Evolutionary conservation across 2,888 invertebrate species (phyloP), one percentile per base, ranked within the genome.

Genomic region (Liodrosophila aerea): DNA sequence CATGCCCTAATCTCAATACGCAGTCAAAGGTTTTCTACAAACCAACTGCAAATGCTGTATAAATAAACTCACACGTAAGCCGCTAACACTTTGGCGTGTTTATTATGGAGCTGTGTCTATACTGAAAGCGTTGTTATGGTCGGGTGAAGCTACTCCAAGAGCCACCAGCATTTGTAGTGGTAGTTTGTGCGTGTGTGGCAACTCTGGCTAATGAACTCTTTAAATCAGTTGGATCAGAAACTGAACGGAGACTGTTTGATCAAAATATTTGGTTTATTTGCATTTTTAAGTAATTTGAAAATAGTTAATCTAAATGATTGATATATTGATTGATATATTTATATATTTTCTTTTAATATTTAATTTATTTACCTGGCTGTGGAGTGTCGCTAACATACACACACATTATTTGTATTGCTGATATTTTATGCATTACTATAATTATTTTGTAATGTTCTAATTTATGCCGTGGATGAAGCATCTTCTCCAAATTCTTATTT

Each of bases 1-100:
- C 81, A 75, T 83, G 77, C 71, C 81, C 73, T 76, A 87, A 87
- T 86, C 81, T 78, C 73, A 70, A 74, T 69, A 68, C 74, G 67
- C 74, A 87, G 73, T 84, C 74, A 85, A 85, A 81, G 85, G 78
- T 81, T 84, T 70, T 63, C 68, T 39, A 64, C 61, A 50, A 57
- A 58, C 74, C 68, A 67, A 73, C 81, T 62, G 46, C 68, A 44
- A 45, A 73, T 36, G 44, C 51, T 36, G 16, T 44, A 64, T 7
- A 5, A 22, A 22, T 22, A 22, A 22, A 16, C 13, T 18, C 4
- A 11, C 18, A 12, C n/a, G 22, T 30, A 27, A 22, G 37, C 34
- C 47, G 56, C 83, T 57, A 78, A 65, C 76, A 78, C 76, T 83
- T 65, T 67, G 63, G 68, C 52, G 81, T 66, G 78, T 83, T 80